A percentile compares a stretch with the other conserved stretches of the same genome.
Conservation (phyloP, 1,140 invertebrate species). For the Acromyrmex echinatior region DNA sequence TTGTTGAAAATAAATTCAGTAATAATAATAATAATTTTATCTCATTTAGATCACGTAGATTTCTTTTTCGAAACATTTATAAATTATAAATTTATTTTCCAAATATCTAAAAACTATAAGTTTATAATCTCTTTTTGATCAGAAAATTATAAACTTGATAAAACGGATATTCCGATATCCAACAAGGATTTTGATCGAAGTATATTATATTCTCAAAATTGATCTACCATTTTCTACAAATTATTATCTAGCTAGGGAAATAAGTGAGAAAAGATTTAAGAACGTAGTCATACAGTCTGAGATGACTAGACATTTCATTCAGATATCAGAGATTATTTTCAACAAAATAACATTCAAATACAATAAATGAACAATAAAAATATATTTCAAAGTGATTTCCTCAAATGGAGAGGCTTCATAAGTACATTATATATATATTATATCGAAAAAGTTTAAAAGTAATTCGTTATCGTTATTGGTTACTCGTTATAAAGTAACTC, state of each 20-base stretch:
- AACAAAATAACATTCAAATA: neutral
- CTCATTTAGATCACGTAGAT: neutral
- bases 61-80: neutral
- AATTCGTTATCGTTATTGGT: no score
- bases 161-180: neutral
- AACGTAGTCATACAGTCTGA: neutral
- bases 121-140: neutral
- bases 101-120: neutral
- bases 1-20: no score
- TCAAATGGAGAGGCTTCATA: neutral
- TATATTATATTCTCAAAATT: neutral
- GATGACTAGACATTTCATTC: neutral
- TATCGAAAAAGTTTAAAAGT: no score
- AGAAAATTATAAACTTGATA: conserved; percentile 13
- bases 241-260: neutral
- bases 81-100: neutral
- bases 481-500: no score
- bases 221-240: neutral
- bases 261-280: neutral
- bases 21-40: neutral
- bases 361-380: conserved; percentile 5
- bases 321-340: neutral
- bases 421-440: neutral
- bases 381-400: neutral
- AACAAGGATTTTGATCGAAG: conserved; percentile 5